Evolutionary conservation across 2,888 invertebrate species (phyloP), one percentile per base, ranked within the genome.

Genomic region (Watsonalla cultraria): DNA sequence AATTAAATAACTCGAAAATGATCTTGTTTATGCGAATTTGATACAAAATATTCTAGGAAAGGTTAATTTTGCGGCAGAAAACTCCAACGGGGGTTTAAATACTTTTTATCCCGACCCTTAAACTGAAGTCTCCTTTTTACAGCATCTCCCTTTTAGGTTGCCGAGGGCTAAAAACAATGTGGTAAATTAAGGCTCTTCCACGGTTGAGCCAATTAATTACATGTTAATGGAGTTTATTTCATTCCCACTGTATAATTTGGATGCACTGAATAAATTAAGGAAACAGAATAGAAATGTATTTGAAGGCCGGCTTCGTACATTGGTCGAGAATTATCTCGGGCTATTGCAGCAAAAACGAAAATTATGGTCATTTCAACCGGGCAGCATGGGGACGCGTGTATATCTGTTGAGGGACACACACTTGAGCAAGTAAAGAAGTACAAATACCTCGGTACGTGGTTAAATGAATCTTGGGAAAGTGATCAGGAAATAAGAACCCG

Each of bases 171-270:
- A 54, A 71, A 72, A 80, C 78, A 81, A 80, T 79, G 71, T 72
- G 67, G 71, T 70, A 78, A 79, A 78, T 76, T 71, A 78, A 76
- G 74, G 67, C 65, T 54, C 62, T 58, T 57, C 65, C 59, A 64
- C 61, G 62, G 62, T 61, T 60, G 65, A 76, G 80, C 74, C 71
- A 69, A 76, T 82, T 85, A 82, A 83, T 85, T 80, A 78, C 74
- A 82, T 76, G 80, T 79, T 79, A 82, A 83, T 80, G 78, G 82
- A 84, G 79, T 86, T 81, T 80, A 82, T 82, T 78, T 70, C 76
- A 71, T 74, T 74, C 70, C 78, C 78, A 74, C 76, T 77, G 76
- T 70, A 76, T 79, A 80, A 84, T 83, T n/a, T 82, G 80, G 74
- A 83, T 81, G 82, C 80, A 76, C 75, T 74, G 84, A 82, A 83